Evolutionary conservation across 37 sponge, comb jelly and placozoan species (phyloP), one percentile per base, ranked within the genome.

Genomic region (Dysidea cf. avara): DNA sequence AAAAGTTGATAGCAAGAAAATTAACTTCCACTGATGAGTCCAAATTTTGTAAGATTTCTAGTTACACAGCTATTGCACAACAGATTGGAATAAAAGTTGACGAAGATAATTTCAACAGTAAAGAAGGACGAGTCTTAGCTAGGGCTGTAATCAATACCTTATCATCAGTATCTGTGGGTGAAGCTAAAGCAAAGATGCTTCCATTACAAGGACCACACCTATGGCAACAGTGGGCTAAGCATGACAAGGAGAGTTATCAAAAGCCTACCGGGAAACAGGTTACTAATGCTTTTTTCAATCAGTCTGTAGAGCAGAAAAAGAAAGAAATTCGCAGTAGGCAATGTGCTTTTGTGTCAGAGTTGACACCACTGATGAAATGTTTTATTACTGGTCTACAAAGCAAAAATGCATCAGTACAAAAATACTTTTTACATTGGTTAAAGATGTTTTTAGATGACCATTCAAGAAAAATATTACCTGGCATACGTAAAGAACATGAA

Each of bases 191-290:
- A 40, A 13, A 69, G 20, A 24, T 56, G 43, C 43, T 72, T 35
- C 72, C 72, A 36, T 32, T 72, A 3, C 72, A 72, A 35, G 72
- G 72, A 14, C 20, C n/a, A 18, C 21, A 55, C 3, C 31, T 72
- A 14, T 72, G 72, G 72, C 58, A 72, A 12, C 46, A 56, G 33
- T 72, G 72, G 72, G 72, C 72, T 13, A 20, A 20, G 17, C 14
- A 56, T 39, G 60, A 72, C 21, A 72, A 72, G 18, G 72, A 72
- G 35, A 3, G 21, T 24, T 24, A 37, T 72, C 72, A 58, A 32
- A 43, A 43, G 46, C 46, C 46, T 12, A 56, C 31, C 46, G 9
- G 9, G 9, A 9, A 43, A 43, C 5, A n/a, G 18, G 29, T 30
- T 22, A 57, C 22, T 2, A 40, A 37, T 36, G 72, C 18, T 38